Conservation (phyloP, 2,888 invertebrate species). For the Alitta virens region DNA sequence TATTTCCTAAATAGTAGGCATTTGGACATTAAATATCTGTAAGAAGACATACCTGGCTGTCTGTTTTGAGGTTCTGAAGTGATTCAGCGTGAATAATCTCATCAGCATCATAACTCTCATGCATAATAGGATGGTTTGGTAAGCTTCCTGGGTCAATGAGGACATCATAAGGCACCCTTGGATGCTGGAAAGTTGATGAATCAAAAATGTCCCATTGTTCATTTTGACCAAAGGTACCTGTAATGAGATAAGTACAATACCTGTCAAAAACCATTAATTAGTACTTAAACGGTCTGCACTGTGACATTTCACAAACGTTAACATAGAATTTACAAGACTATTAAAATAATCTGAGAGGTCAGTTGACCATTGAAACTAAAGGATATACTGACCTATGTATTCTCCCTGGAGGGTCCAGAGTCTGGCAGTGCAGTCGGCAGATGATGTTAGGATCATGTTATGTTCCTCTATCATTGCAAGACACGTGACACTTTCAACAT, state of each 20-base stretch:
- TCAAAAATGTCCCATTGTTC: conserved; percentile 56
- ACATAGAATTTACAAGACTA: too few species aligned
- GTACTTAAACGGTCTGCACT: too few species aligned
- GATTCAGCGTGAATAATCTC: conserved; percentile 41
- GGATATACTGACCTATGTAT: conserved; percentile 54
- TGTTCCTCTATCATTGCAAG: conserved; percentile 51
- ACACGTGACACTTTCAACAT: conserved; percentile 51
- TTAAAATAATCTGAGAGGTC: neutral
- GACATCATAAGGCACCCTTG: conserved; percentile 57
- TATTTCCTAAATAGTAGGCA: too few species aligned
- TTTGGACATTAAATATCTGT: too few species aligned
- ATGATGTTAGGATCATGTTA: conserved; percentile 50
- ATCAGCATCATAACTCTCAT: conserved; percentile 39
- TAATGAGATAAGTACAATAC: neutral
- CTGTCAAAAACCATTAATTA: too few species aligned
- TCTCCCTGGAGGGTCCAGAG: conserved; percentile 55
- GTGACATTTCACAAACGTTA: too few species aligned
- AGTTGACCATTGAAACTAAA: too few species aligned
- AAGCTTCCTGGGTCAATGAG: conserved; percentile 55
- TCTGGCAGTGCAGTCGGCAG: conserved; percentile 55
- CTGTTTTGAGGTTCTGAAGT: conserved; percentile 17
- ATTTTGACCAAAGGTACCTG: conserved; percentile 57
- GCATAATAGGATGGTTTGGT: conserved; percentile 43
- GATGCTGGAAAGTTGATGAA: conserved; percentile 51
- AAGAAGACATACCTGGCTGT: conserved; percentile 21